Evolutionary conservation across 2,113 vertebrate species (phyloP), one percentile per base, ranked within the genome.

Genomic region (Heteronetta atricapilla): DNA sequence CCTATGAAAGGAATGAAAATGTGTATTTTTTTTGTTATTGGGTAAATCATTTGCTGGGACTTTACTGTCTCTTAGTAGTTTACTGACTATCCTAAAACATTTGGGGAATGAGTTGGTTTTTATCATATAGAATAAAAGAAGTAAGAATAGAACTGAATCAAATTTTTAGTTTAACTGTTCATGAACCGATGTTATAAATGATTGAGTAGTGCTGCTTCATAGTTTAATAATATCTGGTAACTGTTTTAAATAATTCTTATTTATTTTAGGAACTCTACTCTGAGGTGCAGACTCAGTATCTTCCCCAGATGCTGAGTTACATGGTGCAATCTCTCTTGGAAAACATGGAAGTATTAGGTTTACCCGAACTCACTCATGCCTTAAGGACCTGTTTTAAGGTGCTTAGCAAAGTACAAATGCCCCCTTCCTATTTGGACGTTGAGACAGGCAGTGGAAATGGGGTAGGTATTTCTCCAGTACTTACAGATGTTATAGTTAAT

Each of bases 321-420:
- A 98, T 99, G 98, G 96, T 99, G n/a, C 98, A 97, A 80, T 97
- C 96, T 7, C 97, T 99, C 13, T 94, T 93, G 36, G 97, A 97
- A 82, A 98, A 99, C 81, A 93, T 98, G 96, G 97, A 98, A 34
- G 82, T 93, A 3, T 62, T 99, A 28, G 97, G 95, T 86, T 94
- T 99, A 38, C 94, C 98, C 6, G 99, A 99, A 13, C 97, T 99
- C 87, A 99, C 98, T 2, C 98, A 98, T 2, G 97, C 98, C 44
- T 96, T 99, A 80, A 98, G 98, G 38, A 98, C 99, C 0, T 99
- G 99, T 90, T 99, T 99, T 88, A 99, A 99, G 94, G 98, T 99
- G 86, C 98, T 99, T 64, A 99, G 99, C 97, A 99, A 99, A 95
- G 99, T 99, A 82, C 99, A 99, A 96, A 99, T 99, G 99, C 99